phyloP scores from a whole-genome alignment of 2,797 vertebrate species.

The Melanotaenia maccullochi region DNA sequence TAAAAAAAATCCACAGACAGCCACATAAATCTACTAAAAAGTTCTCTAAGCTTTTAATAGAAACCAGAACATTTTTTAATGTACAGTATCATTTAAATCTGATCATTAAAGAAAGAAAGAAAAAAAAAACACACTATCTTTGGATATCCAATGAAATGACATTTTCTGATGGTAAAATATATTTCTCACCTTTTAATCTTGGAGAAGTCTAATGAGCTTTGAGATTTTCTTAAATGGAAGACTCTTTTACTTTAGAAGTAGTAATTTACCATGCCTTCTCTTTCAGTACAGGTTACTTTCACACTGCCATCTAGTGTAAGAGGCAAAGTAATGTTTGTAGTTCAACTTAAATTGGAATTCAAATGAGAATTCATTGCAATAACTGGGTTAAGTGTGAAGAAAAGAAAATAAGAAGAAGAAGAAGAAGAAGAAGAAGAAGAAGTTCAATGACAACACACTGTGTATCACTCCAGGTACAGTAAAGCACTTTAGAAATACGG shows the following conservation, averaged over 20 bases:
- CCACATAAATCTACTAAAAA: constrained; percentile 8
- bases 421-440: too few species aligned
- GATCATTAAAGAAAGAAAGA: not conserved
- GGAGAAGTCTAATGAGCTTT: not conserved
- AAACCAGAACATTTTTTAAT: not conserved
- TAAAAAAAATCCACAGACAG: not conserved
- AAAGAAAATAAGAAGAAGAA: not conserved
- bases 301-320: constrained; percentile 66
- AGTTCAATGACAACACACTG: not conserved
- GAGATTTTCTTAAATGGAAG: not conserved
- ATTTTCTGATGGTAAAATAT: not conserved
- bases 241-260: not conserved
- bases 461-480: constrained; percentile 14
- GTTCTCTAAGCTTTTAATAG: constrained; percentile 9
- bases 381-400: not conserved
- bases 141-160: not conserved
- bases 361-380: not conserved
- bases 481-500: too few species aligned
- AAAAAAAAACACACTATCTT: not conserved
- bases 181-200: not conserved
- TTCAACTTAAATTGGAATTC: not conserved
- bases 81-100: not conserved
- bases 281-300: not conserved
- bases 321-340: not conserved
- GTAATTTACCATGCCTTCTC: constrained; percentile 4